Evolutionary conservation across 2,797 vertebrate species (phyloP).

Genomic region (Numenius phaeopus): DNA sequence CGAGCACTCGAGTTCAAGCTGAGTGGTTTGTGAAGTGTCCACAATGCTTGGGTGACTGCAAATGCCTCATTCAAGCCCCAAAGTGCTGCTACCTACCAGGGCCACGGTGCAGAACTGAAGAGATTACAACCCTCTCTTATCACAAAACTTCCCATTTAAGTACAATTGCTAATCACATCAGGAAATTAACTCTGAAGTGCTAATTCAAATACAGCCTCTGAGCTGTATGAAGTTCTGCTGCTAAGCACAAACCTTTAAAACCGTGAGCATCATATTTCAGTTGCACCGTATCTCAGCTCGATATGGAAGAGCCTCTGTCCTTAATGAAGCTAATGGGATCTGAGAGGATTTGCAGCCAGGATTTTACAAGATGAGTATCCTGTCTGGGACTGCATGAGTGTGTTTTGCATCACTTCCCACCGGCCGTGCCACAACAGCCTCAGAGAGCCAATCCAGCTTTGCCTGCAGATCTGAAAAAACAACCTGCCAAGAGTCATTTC

Average conservation of each 20-base stretch:
- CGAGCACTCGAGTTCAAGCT: not conserved
- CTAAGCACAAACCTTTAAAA: not conserved
- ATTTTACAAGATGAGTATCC: not conserved
- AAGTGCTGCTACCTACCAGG: not conserved
- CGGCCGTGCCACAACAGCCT: not conserved
- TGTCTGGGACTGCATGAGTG: rapidly evolving
- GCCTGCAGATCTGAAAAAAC: not conserved
- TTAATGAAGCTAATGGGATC: not conserved
- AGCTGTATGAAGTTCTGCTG: not conserved
- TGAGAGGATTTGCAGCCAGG: not conserved
- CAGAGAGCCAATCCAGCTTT: not conserved
- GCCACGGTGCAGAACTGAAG: not conserved
- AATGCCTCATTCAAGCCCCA: rapidly evolving
- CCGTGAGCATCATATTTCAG: rapidly evolving
- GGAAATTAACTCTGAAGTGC: not conserved
- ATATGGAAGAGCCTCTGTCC: not conserved
- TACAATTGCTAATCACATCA: not conserved
- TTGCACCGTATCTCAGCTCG: not conserved
- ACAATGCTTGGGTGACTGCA: not conserved
- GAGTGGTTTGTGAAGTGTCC: not conserved
- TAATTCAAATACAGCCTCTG: not conserved
- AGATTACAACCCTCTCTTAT: not conserved
- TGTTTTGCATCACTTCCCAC: not conserved
- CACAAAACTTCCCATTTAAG: not conserved
- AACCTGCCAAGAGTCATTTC: not conserved